Evolutionary conservation across 2,797 vertebrate species (phyloP).

Genomic region (Tapirus indicus): DNA sequence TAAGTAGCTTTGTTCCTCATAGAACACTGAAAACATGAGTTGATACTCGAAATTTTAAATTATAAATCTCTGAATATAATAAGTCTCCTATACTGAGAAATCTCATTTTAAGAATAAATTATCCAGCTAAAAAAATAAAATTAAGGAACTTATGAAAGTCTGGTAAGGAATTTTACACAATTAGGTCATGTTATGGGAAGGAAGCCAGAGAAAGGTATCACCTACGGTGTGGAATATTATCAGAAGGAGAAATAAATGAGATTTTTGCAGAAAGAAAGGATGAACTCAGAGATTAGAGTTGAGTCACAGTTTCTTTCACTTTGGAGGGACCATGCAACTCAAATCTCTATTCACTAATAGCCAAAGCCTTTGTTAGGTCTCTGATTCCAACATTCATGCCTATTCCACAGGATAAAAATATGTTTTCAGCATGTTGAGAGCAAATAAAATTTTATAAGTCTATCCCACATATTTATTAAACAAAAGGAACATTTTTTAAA

Average conservation of each 20-base stretch:
- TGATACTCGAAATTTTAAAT: neutral
- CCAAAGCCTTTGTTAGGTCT: slow-evolving; percentile 20
- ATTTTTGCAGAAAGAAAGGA: slow-evolving; percentile 8
- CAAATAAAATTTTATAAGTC: slow-evolving; percentile 59
- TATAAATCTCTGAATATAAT: neutral
- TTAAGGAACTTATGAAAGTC: neutral
- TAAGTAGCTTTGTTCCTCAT: neutral
- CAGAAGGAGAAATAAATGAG: slow-evolving; percentile 2
- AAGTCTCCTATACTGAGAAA: neutral
- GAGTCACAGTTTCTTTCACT: slow-evolving; percentile 8
- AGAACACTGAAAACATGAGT: neutral
- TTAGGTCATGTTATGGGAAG: neutral
- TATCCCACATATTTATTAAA: slow-evolving; percentile 54
- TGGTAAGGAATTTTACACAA: neutral
- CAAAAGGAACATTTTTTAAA: slow-evolving; percentile 44
- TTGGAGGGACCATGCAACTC: neutral
- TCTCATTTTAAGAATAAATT: slow-evolving; percentile 8
- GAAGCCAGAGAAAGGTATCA: neutral
- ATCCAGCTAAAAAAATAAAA: neutral
- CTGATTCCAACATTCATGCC: slow-evolving; percentile 1
- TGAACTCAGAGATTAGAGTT: neutral
- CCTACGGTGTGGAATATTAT: neutral
- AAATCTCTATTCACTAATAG: neutral
- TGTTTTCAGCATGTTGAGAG: slow-evolving; percentile 32
- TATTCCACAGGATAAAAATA: slow-evolving; percentile 38